Conservation (phyloP, 1,140 invertebrate species). For the Yoshiicerus persimilis region DNA sequence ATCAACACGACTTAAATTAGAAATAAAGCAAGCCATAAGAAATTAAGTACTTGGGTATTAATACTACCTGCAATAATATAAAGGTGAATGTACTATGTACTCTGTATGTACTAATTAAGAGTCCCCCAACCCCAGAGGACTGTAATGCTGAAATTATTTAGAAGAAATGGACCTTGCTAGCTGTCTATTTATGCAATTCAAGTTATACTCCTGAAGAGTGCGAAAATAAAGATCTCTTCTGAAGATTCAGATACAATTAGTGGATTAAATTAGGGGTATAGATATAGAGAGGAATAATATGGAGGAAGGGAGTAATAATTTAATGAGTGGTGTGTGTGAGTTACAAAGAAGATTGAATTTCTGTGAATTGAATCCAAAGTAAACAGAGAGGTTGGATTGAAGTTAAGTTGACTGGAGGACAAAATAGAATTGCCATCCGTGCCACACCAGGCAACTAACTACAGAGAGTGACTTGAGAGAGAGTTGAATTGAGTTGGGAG, state of each 20-base stretch:
- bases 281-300: background rate
- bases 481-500: background rate
- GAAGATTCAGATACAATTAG: background rate
- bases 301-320: background rate
- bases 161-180: too few species aligned
- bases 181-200: too few species aligned
- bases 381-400: background rate
- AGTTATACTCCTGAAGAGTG: too few species aligned
- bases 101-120: too few species aligned
- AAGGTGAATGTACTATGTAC: too few species aligned
- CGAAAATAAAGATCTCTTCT: too few species aligned
- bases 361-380: background rate
- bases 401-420: background rate
- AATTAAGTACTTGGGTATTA: too few species aligned
- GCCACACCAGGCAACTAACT: background rate
- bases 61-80: too few species aligned
- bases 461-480: background rate
- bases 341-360: background rate
- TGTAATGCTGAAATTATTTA: too few species aligned
- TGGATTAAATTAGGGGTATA: background rate
- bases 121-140: too few species aligned
- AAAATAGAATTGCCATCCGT: background rate
- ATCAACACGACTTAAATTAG: too few species aligned
- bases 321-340: background rate
- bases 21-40: too few species aligned